Base-by-base conservation (phyloP, 2,113 vertebrate species). In the Chunga burmeisteri region DNA sequence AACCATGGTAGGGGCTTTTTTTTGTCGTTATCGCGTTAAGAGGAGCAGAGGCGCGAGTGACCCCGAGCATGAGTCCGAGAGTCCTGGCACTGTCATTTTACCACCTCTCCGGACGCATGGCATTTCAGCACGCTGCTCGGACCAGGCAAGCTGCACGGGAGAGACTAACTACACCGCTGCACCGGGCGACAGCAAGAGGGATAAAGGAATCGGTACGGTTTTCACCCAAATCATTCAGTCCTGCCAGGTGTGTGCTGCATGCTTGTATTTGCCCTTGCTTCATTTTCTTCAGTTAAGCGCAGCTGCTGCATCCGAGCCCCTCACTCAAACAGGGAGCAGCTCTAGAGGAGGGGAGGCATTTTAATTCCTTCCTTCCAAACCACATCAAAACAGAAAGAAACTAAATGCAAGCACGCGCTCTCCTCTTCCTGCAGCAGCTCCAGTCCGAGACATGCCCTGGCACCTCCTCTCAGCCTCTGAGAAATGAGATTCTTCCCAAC, bases 1-100 rank as follows among this genome's bases (percentile, higher is more conserved):
- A 93, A 98, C 98, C 98, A 98, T 98, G 97, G 95, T 85, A 93
- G 91, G 85, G n/a, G 32, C 59, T 88, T 79, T n/a, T 27, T 50
- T 93, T 96, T 6, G 26, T 89, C 4, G 92, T 94, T 93, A 83
- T 9, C 29, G 70, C 49, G 79, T 85, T 80, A 95, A 10, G 44
- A 91, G 88, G 62, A 91, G 94, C 74, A 47, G 78, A 90, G 93
- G 68, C 4, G 18, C 3, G 63, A 73, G 66, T 1, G 84, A 87
- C 44, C 38, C 74, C 15, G 7, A 29, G 32, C 86, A 34, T 2
- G 9, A 8, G 79, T 23, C 72, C 0, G 19, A 65, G 63, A 38
- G 84, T 83, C 72, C 81, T 7, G 84, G 82, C 86, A 58, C 88
- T 38, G 71, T 50, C 91, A 44, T 56, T 44, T 84, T 32, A 91